phyloP scores from a whole-genome alignment of 2,888 invertebrate species.

The Athalia circularis region DNA sequence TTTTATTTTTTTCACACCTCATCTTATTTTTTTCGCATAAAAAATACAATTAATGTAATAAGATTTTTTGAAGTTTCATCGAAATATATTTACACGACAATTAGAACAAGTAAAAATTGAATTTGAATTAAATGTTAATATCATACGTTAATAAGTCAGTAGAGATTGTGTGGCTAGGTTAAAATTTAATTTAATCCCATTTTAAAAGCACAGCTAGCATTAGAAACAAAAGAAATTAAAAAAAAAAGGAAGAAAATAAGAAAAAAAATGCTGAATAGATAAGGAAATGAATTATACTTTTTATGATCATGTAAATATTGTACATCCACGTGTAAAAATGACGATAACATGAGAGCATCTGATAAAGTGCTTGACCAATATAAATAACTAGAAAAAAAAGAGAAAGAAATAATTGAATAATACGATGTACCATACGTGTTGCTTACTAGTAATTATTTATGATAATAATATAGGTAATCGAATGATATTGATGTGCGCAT shows the following conservation, averaged over 20 bases:
- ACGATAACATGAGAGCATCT: conserved; percentile 46
- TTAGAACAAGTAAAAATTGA: no score
- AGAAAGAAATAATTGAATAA: conserved; percentile 4
- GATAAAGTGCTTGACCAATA: conserved; percentile 62
- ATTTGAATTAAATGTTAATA: no score
- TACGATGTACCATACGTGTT: conserved; percentile 49
- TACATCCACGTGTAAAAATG: conserved; percentile 62
- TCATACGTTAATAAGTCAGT: no score
- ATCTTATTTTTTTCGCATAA: neutral
- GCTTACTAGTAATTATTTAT: conserved; percentile 16
- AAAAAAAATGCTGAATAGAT: neutral
- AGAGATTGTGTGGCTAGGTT: no score
- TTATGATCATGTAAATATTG: conserved; percentile 62
- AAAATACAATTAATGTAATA: neutral
- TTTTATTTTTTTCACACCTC: conserved; percentile 8
- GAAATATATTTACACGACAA: neutral
- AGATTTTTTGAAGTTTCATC: neutral
- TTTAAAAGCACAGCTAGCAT: no score
- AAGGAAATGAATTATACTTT: conserved; percentile 33
- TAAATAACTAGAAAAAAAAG: conserved; percentile 42
- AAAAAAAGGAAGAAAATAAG: no score
- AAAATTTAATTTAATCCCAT: no score
- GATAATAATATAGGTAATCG: conserved; percentile 13
- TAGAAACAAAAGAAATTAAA: no score
- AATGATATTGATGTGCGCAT: conserved; percentile 30